A percentile compares a stretch with the other conserved stretches of the same genome.
Evolutionary conservation across 2,113 vertebrate genomes (phyloP).

Genomic region (Morphnarchus princeps): DNA sequence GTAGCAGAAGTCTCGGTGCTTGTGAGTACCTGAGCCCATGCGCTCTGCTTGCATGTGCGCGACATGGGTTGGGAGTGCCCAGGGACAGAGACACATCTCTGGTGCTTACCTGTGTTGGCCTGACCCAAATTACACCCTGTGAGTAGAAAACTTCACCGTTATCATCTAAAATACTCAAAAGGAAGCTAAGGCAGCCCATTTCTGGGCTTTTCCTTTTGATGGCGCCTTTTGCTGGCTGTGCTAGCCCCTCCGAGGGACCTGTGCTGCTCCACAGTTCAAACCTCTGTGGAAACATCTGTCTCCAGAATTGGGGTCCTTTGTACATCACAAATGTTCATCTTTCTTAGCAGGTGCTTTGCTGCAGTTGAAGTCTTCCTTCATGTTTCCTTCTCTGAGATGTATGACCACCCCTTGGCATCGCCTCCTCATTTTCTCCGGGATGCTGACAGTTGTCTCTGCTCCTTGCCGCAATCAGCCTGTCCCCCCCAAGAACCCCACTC

Average conservation of each 20-base stretch:
- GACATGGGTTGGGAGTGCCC: neutral
- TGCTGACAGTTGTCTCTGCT: neutral
- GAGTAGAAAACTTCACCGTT: neutral
- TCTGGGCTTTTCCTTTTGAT: neutral
- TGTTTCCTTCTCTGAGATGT: neutral
- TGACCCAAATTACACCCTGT: neutral
- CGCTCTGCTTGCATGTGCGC: accelerated
- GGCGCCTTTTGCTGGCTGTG: neutral
- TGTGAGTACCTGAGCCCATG: accelerated
- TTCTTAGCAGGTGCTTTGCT: neutral
- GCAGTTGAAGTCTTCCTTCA: neutral
- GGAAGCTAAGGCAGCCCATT: neutral
- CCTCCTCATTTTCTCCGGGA: neutral
- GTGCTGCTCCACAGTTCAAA: neutral
- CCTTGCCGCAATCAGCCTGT: neutral
- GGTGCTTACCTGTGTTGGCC: neutral
- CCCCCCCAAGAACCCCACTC: neutral
- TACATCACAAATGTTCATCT: neutral
- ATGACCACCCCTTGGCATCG: neutral
- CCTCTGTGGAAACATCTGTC: accelerated
- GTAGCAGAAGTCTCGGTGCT: neutral
- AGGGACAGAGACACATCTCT: neutral
- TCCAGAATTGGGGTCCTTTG: accelerated
- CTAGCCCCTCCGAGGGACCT: neutral
- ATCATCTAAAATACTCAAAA: neutral